Evolutionary conservation across 1,140 invertebrate genomes (phyloP).

Genomic region (Anoplophora glabripennis): DNA sequence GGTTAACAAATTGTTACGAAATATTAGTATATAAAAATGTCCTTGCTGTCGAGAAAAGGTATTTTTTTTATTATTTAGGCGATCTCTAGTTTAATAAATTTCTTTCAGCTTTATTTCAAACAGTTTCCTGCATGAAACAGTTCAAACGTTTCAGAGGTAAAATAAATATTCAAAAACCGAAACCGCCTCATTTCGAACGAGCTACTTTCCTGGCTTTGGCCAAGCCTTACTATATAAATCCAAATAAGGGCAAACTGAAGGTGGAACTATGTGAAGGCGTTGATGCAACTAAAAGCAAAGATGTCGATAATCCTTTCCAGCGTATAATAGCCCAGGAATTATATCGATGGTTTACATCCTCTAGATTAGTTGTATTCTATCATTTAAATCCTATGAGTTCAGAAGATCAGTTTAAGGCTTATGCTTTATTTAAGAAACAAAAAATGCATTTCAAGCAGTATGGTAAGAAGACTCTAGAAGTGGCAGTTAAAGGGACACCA

Average conservation of each 20-base stretch:
- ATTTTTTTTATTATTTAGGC: neutral
- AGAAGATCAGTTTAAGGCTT: constrained; percentile 60
- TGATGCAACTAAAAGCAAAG: constrained; percentile 23
- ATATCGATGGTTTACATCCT: constrained; percentile 64
- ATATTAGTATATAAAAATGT: constrained; percentile 15
- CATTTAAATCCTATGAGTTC: constrained; percentile 65
- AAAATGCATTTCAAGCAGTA: constrained; percentile 66
- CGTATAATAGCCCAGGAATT: constrained; percentile 67
- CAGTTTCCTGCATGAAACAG: constrained; percentile 43
- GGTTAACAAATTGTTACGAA: neutral
- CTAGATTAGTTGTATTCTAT: constrained; percentile 66
- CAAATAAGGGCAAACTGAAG: constrained; percentile 39
- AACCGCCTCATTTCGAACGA: constrained; percentile 62
- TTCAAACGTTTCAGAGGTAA: constrained; percentile 65
- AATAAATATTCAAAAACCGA: constrained; percentile 72
- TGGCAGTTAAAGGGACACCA: constrained; percentile 59
- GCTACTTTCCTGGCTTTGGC: constrained; percentile 60
- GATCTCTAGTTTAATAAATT: neutral
- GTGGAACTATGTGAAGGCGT: constrained; percentile 46
- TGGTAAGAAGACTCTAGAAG: constrained; percentile 56
- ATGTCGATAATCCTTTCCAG: constrained; percentile 63
- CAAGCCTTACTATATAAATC: constrained; percentile 57
- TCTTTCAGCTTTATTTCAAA: constrained; percentile 31
- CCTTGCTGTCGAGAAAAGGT: constrained; percentile 18
- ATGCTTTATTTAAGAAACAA: constrained; percentile 57